phyloP scores from a whole-genome alignment of 2,797 vertebrate species.

The Dicrostonyx torquatus region DNA sequence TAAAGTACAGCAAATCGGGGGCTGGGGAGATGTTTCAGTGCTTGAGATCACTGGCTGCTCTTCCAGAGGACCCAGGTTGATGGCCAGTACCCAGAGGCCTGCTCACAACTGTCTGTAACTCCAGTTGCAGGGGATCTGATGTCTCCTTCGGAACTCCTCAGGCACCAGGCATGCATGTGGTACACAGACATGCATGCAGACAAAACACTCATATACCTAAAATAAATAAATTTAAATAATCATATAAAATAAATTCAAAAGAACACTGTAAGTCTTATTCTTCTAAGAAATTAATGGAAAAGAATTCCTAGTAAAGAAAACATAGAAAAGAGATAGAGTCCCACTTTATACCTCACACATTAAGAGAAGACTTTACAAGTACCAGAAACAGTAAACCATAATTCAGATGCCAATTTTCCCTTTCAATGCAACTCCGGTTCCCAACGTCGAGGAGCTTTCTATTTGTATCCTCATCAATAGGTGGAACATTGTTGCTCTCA shows the following conservation, averaged over 20 bases:
- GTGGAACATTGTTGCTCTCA: neutral
- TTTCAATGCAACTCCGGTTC: neutral
- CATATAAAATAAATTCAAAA: neutral
- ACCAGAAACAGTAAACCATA: conserved; percentile 33
- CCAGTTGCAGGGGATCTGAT: neutral
- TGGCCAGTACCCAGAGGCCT: too few relatives aligned
- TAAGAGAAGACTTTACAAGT: conserved; percentile 49
- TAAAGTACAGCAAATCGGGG: conserved; percentile 35
- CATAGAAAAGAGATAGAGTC: conserved; percentile 31
- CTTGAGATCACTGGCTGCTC: neutral
- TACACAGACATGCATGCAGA: neutral
- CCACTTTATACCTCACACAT: conserved; percentile 64
- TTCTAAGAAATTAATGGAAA: conserved; percentile 58
- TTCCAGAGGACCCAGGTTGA: neutral
- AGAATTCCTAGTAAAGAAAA: conserved; percentile 46
- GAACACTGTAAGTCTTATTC: neutral
- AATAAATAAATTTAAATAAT: neutral
- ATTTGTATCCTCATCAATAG: neutral
- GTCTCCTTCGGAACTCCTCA: neutral
- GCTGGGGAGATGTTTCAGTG: neutral
- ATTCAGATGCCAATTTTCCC: neutral
- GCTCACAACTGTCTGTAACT: neutral
- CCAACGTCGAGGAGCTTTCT: neutral
- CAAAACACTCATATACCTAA: neutral
- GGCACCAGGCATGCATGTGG: neutral